Conservation (phyloP, 2,113 vertebrate genomes). For the Reinhardtius hippoglossoides region DNA sequence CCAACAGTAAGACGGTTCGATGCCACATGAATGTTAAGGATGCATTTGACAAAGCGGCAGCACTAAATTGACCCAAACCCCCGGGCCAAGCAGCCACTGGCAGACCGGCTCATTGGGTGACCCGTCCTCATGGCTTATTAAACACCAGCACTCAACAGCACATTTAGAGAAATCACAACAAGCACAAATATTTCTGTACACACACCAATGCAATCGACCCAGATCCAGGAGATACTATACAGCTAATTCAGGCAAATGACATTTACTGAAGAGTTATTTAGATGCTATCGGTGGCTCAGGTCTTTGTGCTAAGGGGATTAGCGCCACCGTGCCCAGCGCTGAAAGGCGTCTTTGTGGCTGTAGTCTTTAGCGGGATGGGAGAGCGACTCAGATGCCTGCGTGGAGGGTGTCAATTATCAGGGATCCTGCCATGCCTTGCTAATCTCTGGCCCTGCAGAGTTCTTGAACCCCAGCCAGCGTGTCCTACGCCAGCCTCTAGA, state of each 20-base stretch:
- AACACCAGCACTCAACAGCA: slow-evolving; percentile 55
- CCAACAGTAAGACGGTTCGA: slow-evolving; percentile 53
- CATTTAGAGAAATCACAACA: slow-evolving; percentile 75
- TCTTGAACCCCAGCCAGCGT: slow-evolving; percentile 79
- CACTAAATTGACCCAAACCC: slow-evolving; percentile 66
- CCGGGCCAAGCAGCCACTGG: slow-evolving; percentile 43
- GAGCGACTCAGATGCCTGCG: slow-evolving; percentile 75
- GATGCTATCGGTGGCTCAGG: slow-evolving; percentile 77
- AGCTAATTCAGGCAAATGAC: slow-evolving; percentile 77
- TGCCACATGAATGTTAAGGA: slow-evolving; percentile 67
- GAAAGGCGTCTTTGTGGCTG: slow-evolving; percentile 79
- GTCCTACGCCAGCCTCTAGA: slow-evolving; percentile 69
- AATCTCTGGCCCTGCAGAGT: slow-evolving; percentile 79
- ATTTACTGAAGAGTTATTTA: slow-evolving; percentile 81
- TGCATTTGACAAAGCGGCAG: slow-evolving; percentile 65
- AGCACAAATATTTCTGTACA: slow-evolving; percentile 68
- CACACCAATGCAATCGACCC: slow-evolving; percentile 55
- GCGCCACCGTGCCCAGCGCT: slow-evolving; percentile 66
- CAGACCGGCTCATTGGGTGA: slow-evolving; percentile 30
- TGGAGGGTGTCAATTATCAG: slow-evolving; percentile 83
- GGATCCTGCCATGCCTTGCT: slow-evolving; percentile 80
- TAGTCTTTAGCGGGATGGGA: slow-evolving; percentile 73
- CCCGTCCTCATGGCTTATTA: slow-evolving; percentile 59
- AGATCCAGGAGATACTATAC: slow-evolving; percentile 69
- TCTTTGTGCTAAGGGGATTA: slow-evolving; percentile 81